phyloP scores from a whole-genome alignment of 2,113 vertebrate species.

The Actinemys pallida region DNA sequence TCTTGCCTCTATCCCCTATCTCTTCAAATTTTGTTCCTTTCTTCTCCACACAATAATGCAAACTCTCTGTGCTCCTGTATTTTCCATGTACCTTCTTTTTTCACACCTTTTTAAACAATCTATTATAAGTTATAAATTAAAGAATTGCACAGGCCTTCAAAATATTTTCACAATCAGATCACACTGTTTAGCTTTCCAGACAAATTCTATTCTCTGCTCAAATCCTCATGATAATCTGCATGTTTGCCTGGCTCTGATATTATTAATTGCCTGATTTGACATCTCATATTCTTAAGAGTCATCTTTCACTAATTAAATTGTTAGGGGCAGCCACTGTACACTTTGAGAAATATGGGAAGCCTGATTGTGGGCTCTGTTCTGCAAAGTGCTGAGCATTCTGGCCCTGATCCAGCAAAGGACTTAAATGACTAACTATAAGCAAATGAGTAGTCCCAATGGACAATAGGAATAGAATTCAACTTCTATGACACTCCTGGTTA shows the following conservation, averaged over 20 bases:
- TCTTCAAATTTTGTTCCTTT: constrained; percentile 66
- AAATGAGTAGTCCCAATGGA: neutral
- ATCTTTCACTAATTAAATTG: constrained; percentile 22
- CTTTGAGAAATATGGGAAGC: neutral
- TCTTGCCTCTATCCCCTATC: constrained; percentile 21
- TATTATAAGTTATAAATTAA: constrained; percentile 20
- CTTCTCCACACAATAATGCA: constrained; percentile 68
- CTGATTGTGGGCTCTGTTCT: neutral
- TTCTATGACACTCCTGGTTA: neutral
- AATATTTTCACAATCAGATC: neutral
- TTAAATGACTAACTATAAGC: neutral
- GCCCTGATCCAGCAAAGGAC: neutral
- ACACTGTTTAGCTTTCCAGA: rapidly evolving
- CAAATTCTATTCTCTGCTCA: neutral
- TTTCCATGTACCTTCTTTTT: constrained; percentile 44
- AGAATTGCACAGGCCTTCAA: neutral
- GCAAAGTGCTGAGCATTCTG: neutral
- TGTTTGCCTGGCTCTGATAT: neutral
- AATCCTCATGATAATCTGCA: constrained; percentile 18
- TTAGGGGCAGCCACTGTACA: neutral
- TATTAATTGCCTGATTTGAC: constrained; percentile 21
- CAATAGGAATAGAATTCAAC: neutral
- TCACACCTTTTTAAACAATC: neutral
- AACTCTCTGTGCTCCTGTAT: constrained; percentile 57
- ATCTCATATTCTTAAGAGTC: neutral